Conservation (phyloP, 2,888 invertebrate species). For the Amiota minor region DNA sequence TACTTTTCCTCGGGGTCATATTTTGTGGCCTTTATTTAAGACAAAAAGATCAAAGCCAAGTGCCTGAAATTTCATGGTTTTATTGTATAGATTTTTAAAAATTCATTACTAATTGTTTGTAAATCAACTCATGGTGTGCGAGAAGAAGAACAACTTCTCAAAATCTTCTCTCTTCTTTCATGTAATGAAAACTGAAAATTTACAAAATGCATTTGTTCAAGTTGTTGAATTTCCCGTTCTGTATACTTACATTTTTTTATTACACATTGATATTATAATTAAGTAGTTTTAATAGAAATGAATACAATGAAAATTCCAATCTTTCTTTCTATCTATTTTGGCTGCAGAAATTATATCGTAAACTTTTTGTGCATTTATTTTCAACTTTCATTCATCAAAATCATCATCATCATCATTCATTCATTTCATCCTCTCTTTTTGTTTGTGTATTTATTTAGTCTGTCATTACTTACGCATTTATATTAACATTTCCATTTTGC, state of each 20-base stretch:
- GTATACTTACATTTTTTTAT: not conserved
- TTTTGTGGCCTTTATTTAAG: not conserved
- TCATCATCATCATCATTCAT: too few species aligned
- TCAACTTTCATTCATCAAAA: too few species aligned
- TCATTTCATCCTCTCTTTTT: too few species aligned
- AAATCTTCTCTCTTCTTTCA: not conserved
- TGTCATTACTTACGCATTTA: not conserved
- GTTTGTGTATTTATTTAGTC: not conserved
- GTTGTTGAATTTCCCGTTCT: conserved; percentile 32
- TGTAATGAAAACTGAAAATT: conserved; percentile 27
- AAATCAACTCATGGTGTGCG: not conserved
- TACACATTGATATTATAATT: too few species aligned
- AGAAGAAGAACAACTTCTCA: not conserved
- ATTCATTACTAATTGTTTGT: conserved; percentile 4
- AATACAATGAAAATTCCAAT: not conserved
- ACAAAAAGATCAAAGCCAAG: conserved; percentile 22
- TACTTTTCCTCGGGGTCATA: not conserved
- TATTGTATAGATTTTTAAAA: not conserved
- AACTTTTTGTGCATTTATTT: too few species aligned
- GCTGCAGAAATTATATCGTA: too few species aligned
- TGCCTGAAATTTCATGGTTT: not conserved
- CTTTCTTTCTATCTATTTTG: too few species aligned
- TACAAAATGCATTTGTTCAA: conserved; percentile 46
- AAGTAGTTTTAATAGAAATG: too few species aligned
- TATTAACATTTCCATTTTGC: not conserved